Evolutionary conservation across 2,797 vertebrate genomes (phyloP), one percentile per base, ranked within the genome.

Genomic region (Malacoraja senta): DNA sequence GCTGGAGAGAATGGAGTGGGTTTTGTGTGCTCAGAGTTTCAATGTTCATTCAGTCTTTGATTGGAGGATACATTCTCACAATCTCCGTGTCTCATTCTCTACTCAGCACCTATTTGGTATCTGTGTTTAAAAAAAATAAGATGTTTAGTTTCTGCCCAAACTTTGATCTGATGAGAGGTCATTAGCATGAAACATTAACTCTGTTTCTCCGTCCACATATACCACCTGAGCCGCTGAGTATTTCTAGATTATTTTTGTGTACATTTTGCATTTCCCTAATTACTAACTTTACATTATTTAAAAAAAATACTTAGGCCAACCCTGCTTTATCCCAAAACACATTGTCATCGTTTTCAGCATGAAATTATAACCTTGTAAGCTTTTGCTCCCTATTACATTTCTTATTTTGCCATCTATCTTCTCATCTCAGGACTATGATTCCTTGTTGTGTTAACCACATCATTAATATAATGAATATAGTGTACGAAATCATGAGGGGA

Each of bases 31-130:
- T 4, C 58, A 86, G 83, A 86, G 58, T 13, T 86, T 63, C 61
- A 88, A 13, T 88, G 63, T 88, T 88, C 81, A 84, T 84, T 84
- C 84, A 88, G 63, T 68, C 63, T 88, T 68, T 32, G 58, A 86
- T 15, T 32, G 63, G 84, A 88, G 15, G 19, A 19, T 35, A 68
- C 19, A 86, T 63, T 61, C 53, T 61, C 26, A 3, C 53, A 86
- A 88, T 88, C 32, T 35, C 63, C 65, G 21, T 15, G 65, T 19
- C 2, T 86, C 29, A 13, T 68, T 88, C 63, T 68, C 17, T 63
- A 21, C n/a, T 88, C 61, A 32, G 84, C 15, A 63, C 84, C 63
- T 88, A 88, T 63, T 88, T 88, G 61, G 84, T 88, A 35, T 88
- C 84, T 88, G 63, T 29, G 17, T 68, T 35, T 88, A 68, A 88